Evolutionary conservation across 1,140 invertebrate species (phyloP), one percentile per base, ranked within the genome.

Genomic region (Mylabris phalerata): DNA sequence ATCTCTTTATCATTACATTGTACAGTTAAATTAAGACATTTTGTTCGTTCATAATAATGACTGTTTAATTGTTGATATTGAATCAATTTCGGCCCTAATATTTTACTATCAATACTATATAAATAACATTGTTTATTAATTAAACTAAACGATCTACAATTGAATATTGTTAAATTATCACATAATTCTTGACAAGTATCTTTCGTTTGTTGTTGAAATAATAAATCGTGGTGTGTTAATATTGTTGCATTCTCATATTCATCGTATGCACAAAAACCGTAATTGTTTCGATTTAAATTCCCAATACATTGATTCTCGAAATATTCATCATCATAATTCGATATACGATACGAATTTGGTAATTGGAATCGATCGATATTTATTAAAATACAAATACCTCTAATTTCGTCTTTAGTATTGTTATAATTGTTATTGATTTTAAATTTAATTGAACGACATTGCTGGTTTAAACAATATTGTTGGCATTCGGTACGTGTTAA

Each of bases 271-370:
- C 71, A 74, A 59, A 68, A 72, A 7, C 63, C 59, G 39, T 63
- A 59, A 25, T 59, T n/a, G 27, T 38, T 27, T 9, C 48, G 4
- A 42, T 11, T n/a, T 47, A 9, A 6, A 19, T 43, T 42, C 26
- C 7, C 9, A 42, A 4, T 42, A 63, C 83, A 84, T 65, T 84
- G 81, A 71, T 84, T 83, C 66, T 84, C 83, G 54, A 84, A 78
- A 61, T 85, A 85, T 61, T 83, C 78, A 27, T 82, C 82, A 50
- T 82, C 78, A 56, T 78, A 80, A 57, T 79, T 81, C 4, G 82
- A 81, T 0, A 81, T 80, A 27, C 82, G 70, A 57, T 80, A 85
- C 1, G 81, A 78, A 64, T 80, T 80, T 1, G 83, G 82, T 56
- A 81, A 77, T 6, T 81, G 76, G 67, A 80, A 82, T 66, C 82